These are phyloP conservation scores for Dicrurus megarhynchus DNA, from an alignment of 2,113 vertebrate species.

Conservation along the genomic window DNA sequence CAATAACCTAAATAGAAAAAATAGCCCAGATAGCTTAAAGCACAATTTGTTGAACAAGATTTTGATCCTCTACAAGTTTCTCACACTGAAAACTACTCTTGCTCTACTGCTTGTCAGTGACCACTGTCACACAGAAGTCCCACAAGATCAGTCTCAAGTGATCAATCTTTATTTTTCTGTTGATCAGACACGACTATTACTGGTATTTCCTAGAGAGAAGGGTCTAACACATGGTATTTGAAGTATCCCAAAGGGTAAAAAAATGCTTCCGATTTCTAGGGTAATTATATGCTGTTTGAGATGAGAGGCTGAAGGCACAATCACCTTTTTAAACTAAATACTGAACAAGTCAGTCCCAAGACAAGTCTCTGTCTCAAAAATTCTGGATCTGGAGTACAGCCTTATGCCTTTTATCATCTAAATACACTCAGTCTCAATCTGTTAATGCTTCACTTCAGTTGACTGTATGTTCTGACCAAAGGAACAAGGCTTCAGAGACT, in stretches of 20 bases:
- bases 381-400: background rate
- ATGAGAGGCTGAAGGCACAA: background rate
- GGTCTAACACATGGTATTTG: background rate
- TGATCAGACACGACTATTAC: background rate
- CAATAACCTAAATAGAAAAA: background rate
- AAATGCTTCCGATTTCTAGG: background rate
- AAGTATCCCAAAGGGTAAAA: background rate
- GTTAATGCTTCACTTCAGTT: background rate
- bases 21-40: fast-evolving
- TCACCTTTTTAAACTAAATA: background rate
- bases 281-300: background rate
- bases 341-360: background rate
- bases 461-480: background rate
- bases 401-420: background rate
- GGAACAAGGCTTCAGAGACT: background rate
- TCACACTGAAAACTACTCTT: background rate
- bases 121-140: background rate
- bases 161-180: background rate
- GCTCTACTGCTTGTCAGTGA: background rate
- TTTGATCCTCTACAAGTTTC: background rate
- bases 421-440: background rate
- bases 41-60: background rate
- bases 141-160: background rate
- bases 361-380: background rate
- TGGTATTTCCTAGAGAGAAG: background rate